Percentiles rank a stretch among this genome's conserved stretches.
These are phyloP conservation scores for Linepithema humile DNA, from an alignment of 1,140 invertebrate species.

Conservation along the genomic window DNA sequence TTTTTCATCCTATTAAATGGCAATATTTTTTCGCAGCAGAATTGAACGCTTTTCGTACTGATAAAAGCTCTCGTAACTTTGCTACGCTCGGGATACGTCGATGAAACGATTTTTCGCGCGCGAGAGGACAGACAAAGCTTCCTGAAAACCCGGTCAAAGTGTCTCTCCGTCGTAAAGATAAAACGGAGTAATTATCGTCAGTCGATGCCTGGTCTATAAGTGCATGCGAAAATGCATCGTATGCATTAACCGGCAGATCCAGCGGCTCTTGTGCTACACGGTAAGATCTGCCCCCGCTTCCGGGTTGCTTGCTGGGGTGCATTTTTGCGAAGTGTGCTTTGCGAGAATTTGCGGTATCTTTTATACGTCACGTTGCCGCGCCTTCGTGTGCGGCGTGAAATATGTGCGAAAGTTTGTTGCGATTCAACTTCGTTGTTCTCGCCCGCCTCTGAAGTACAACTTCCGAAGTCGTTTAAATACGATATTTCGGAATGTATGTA, in stretches of 20 bases:
- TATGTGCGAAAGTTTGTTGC: conserved; percentile 24
- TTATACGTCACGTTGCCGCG: conserved; percentile 11
- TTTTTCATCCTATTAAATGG: conserved; percentile 14
- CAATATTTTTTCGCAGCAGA: conserved; percentile 31
- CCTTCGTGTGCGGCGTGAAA: background rate
- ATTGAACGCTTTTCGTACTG: background rate
- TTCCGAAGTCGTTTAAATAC: conserved; percentile 19
- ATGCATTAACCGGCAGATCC: conserved; percentile 14
- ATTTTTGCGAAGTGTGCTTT: conserved; percentile 43
- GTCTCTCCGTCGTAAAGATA: background rate
- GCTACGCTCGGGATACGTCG: background rate
- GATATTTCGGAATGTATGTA: background rate
- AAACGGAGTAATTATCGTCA: conserved; percentile 13
- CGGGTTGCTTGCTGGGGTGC: background rate
- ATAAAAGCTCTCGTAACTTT: conserved; percentile 40
- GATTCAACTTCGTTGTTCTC: background rate
- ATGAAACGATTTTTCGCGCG: conserved; percentile 18
- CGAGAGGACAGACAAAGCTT: background rate
- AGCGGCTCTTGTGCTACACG: background rate
- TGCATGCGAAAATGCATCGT: conserved; percentile 8
- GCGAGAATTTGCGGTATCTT: background rate
- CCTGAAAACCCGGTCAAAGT: conserved; percentile 20
- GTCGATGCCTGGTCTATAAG: background rate
- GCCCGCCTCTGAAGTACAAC: background rate
- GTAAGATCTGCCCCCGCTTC: background rate